Base-by-base conservation (phyloP, 2,888 invertebrate species). In the Cylloceria caligata region DNA sequence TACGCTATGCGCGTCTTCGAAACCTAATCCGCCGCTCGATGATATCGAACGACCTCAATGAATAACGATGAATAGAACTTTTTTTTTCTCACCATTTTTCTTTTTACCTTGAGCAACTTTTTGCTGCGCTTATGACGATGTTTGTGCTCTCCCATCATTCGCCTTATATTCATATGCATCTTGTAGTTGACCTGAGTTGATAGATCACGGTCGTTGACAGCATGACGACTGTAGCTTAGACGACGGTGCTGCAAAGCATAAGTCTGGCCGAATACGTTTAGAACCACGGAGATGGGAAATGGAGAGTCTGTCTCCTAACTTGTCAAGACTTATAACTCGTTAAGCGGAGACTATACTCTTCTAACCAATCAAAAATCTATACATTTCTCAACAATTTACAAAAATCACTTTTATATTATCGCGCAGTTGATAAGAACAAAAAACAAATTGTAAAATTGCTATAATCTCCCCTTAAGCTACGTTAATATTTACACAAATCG, bases 191-290 rank as follows among this genome's bases (percentile, higher is more conserved):
- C 94, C 94, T 97, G 97, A 47, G 96, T 97, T 78, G 97, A 96
- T 85, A 98, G 94, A 93, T 98, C 98, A 80, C 96, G 94, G 92
- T 98, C 98, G 92, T 97, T 96, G 69, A 98, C 97, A 47, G 98
- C 97, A 92, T 98, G 98, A 72, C 98, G 95, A 92, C 97, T 97
- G 94, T 98, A 98, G 93, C 97, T 97, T 88, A 98, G 94, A 75
- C 97, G 95, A 76, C 98, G 97, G 93, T 97, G 97, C 97, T 98
- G 94, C 81, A 94, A 87, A 69, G 78, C 68, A 79, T 81, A 84
- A 78, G 80, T 85, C 83, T 83, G 82, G 81, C 83, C 81, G 78
- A 83, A 81, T 83, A 81, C 79, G 81, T 85, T 83, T 79, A 84
- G 83, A 79, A 69, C 73, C 72, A 78, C 60, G 49, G 65, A 74